Conservation (phyloP, 2,113 vertebrate genomes). For the Craseonycteris thonglongyai region DNA sequence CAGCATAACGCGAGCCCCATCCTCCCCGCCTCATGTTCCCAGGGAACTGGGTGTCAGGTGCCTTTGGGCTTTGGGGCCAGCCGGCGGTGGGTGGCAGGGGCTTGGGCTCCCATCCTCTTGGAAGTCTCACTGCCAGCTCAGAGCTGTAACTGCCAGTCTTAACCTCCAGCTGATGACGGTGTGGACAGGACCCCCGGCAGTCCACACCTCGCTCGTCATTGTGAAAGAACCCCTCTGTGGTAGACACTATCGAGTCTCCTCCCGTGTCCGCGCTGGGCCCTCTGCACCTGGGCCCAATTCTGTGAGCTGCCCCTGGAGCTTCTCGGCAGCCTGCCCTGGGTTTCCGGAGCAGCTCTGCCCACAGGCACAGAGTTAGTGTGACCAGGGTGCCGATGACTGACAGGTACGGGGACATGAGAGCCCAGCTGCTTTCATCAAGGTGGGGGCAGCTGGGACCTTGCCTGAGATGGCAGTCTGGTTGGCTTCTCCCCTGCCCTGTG, state of each 20-base stretch:
- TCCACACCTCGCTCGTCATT: neutral
- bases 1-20: neutral
- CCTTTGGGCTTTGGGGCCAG: neutral
- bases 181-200: neutral
- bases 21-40: neutral
- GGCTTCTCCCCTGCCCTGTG: neutral
- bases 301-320: neutral
- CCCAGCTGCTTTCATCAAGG: neutral
- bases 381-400: neutral
- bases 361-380: no score
- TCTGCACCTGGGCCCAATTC: rapidly evolving
- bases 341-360: neutral
- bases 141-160: neutral
- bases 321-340: neutral
- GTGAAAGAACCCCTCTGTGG: neutral
- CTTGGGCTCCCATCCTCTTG: neutral
- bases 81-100: neutral
- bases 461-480: neutral
- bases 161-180: neutral
- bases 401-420: neutral
- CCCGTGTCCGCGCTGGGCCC: neutral
- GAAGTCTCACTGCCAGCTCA: neutral
- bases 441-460: neutral
- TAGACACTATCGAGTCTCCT: neutral
- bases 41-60: neutral